A percentile compares a stretch with the other conserved stretches of the same genome.
phyloP scores from a whole-genome alignment of 1,140 invertebrate species.

The Drosophila grimshawi region DNA sequence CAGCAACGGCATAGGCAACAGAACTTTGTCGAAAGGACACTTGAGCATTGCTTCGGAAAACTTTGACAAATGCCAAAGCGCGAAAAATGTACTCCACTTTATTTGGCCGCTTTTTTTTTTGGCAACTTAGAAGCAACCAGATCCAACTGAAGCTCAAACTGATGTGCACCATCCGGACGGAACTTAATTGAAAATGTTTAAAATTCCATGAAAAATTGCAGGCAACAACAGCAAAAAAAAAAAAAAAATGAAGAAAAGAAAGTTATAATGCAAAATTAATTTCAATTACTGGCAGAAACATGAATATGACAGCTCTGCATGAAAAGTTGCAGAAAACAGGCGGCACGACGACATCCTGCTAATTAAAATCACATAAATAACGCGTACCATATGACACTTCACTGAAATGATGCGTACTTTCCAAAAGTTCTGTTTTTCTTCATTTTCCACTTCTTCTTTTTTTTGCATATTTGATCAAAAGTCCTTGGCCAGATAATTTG shows the following conservation, averaged over 20 bases:
- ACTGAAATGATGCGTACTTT: slow-evolving; percentile 55
- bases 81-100: slow-evolving; percentile 78
- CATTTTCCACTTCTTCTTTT: neutral
- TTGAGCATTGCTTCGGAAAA: slow-evolving; percentile 54
- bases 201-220: slow-evolving; percentile 74
- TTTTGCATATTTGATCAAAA: slow-evolving; percentile 69
- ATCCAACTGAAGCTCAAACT: slow-evolving; percentile 48
- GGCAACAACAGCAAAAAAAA: slow-evolving; percentile 23
- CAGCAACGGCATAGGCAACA: slow-evolving; percentile 15
- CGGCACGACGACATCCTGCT: slow-evolving; percentile 42
- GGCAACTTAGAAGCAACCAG: slow-evolving; percentile 68
- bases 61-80: slow-evolving; percentile 82
- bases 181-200: slow-evolving; percentile 80
- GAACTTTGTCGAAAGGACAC: slow-evolving; percentile 70
- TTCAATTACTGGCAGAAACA: slow-evolving; percentile 74
- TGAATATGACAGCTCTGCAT: slow-evolving; percentile 80
- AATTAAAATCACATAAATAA: slow-evolving; percentile 82
- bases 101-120: slow-evolving; percentile 43
- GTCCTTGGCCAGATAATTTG: slow-evolving; percentile 72
- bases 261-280: slow-evolving; percentile 76
- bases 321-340: slow-evolving; percentile 46
- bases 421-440: slow-evolving; percentile 43
- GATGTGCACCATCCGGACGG: slow-evolving; percentile 53
- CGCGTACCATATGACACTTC: slow-evolving; percentile 67
- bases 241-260: slow-evolving; percentile 1